Percentiles rank a stretch among this genome's conserved stretches.
Evolutionary conservation across 2,888 invertebrate genomes (phyloP).

Genomic region (Margaritifera margaritifera): DNA sequence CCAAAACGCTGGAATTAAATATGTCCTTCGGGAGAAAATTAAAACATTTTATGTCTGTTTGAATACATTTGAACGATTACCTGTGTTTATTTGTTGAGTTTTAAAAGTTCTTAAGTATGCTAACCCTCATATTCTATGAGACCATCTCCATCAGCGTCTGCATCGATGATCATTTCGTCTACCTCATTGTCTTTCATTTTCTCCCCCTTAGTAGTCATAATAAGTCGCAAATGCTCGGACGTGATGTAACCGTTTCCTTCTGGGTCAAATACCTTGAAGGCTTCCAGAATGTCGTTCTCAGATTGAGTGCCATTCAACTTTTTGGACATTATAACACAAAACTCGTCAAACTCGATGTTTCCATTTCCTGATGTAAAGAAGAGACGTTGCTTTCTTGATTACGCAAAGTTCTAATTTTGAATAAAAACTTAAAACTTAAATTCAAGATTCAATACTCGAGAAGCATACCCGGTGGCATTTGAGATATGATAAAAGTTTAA

Average conservation of each 20-base stretch:
- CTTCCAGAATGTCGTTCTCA: conserved; percentile 28
- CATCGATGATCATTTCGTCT: conserved; percentile 38
- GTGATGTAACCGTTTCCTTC: conserved; percentile 28
- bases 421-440: too few species aligned
- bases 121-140: conserved; percentile 37
- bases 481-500: too few species aligned
- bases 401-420: too few species aligned
- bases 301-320: conserved; percentile 17
- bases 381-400: too few species aligned
- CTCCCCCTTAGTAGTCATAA: conserved; percentile 37
- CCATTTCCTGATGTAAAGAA: conserved; percentile 21
- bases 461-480: too few species aligned
- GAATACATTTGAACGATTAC: too few species aligned
- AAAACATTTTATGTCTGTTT: too few species aligned
- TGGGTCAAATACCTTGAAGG: conserved; percentile 35
- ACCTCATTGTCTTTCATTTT: conserved; percentile 37
- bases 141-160: conserved; percentile 35
- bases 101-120: not conserved
- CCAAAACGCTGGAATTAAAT: too few species aligned
- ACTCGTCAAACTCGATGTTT: conserved; percentile 29
- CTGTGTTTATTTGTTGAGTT: too few species aligned
- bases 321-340: conserved; percentile 27
- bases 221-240: conserved; percentile 29
- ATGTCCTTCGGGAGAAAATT: too few species aligned
- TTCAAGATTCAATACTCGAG: too few species aligned